Conservation (phyloP, 2,888 invertebrate genomes). For the Gastracanthus pulcherrimus region DNA sequence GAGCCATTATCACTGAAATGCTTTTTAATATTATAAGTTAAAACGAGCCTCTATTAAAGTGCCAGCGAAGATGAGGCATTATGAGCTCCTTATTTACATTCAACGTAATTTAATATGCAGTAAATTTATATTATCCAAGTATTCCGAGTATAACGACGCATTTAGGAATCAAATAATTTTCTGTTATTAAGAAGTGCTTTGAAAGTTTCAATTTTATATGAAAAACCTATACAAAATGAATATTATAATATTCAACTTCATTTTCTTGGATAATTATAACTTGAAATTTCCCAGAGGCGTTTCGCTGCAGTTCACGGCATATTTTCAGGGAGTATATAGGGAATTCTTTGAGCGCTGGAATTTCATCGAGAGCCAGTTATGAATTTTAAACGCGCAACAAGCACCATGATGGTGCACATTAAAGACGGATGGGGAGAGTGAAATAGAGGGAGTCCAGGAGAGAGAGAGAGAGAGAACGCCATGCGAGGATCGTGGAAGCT, state of each 20-base stretch:
- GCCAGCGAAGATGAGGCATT: too few species aligned
- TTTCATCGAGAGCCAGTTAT: conserved; percentile 40
- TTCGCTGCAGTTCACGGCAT: conserved; percentile 12
- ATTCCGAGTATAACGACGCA: background rate
- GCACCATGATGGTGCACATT: background rate
- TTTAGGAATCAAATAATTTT: background rate
- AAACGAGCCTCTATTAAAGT: too few species aligned
- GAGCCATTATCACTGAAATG: too few species aligned
- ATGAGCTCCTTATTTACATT: background rate
- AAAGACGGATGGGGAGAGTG: background rate
- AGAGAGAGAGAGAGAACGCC: background rate
- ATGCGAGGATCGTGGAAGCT: background rate
- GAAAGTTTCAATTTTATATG: background rate
- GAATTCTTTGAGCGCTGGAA: conserved; percentile 29
- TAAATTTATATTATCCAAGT: background rate
- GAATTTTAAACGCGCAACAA: conserved; percentile 40
- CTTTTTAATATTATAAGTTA: too few species aligned
- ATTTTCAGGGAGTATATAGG: background rate
- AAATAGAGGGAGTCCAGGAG: too few species aligned
- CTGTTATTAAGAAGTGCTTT: background rate
- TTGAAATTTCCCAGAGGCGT: conserved; percentile 13
- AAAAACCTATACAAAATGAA: background rate
- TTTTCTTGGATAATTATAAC: conserved; percentile 5
- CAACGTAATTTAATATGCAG: background rate
- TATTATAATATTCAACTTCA: background rate